Percentiles rank a stretch among this genome's conserved stretches.
These are phyloP conservation scores for Oreotrochilus melanogaster DNA, from an alignment of 2,113 vertebrate species.

Conservation along the genomic window DNA sequence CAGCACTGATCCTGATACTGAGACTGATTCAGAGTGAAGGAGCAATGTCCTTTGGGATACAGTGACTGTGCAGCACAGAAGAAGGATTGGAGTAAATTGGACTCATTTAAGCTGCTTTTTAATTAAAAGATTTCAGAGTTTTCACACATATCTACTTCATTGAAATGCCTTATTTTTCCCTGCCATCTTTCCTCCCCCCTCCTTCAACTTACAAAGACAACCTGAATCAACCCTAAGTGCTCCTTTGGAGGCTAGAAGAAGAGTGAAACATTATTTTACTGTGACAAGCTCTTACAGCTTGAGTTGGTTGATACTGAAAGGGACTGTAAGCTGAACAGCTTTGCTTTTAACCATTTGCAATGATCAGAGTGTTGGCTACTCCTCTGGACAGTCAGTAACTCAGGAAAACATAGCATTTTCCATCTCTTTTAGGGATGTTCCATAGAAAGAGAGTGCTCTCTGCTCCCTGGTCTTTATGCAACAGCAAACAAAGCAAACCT, in stretches of 20 bases:
- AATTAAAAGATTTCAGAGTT: background rate
- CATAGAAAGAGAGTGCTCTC: background rate
- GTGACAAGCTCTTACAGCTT: background rate
- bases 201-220: background rate
- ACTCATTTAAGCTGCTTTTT: background rate
- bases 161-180: background rate
- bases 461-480: background rate
- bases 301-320: background rate
- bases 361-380: background rate
- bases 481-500: background rate
- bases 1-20: background rate
- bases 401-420: background rate
- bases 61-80: background rate
- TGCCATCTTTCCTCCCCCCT: too few species aligned
- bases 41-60: background rate
- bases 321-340: background rate
- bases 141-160: background rate
- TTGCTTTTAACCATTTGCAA: background rate
- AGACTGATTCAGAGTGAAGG: background rate
- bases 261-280: background rate
- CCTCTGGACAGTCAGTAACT: background rate
- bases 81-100: background rate
- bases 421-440: background rate
- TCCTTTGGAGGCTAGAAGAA: background rate
- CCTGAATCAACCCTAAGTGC: background rate